Evolutionary conservation across 2,797 vertebrate genomes (phyloP).

Genomic region (Sebastes paucispinis): DNA sequence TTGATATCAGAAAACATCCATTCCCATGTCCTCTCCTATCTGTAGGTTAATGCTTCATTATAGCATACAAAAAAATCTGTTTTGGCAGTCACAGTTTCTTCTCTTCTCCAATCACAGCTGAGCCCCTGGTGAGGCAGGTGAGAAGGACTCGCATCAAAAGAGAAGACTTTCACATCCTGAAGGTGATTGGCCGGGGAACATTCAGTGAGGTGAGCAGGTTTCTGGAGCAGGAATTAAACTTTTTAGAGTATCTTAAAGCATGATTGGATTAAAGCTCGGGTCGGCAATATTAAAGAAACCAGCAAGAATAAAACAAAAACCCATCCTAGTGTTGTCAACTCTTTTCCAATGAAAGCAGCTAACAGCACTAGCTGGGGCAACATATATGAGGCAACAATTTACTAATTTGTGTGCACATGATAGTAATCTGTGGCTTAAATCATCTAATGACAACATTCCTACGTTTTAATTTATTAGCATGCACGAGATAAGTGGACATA

Average conservation of each 20-base stretch:
- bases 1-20: not conserved
- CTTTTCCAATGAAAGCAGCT: no score
- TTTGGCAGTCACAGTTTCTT: not conserved
- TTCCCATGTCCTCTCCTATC: not conserved
- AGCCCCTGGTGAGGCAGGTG: slow-evolving; percentile 83
- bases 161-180: slow-evolving; percentile 89
- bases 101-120: slow-evolving; percentile 69
- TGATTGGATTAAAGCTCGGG: not conserved
- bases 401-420: no score
- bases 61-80: not conserved
- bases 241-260: not conserved
- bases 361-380: no score
- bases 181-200: slow-evolving; percentile 90
- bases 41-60: not conserved
- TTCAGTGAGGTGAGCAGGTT: slow-evolving; percentile 79
- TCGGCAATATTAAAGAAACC: not conserved
- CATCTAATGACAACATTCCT: no score
- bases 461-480: no score
- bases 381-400: no score
- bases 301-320: no score
- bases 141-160: slow-evolving; percentile 86
- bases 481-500: no score
- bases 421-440: no score
- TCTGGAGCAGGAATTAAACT: not conserved
- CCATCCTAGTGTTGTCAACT: no score